Evolutionary conservation across 2,797 vertebrate genomes (phyloP), one percentile per base, ranked within the genome.

Genomic region (Acestrorhynchus altus): DNA sequence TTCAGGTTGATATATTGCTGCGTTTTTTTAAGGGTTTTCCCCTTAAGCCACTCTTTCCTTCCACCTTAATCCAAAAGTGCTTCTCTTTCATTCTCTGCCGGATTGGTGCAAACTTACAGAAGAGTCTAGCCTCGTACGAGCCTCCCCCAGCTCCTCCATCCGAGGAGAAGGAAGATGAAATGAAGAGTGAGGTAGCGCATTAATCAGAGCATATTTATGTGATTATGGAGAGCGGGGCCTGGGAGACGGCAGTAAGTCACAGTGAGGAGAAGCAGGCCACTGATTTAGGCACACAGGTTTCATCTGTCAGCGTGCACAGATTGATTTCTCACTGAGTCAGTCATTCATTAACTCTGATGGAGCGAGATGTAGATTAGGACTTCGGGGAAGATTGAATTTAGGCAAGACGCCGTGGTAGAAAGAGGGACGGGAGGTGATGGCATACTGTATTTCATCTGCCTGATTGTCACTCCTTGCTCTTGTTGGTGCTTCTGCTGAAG

Each of bases 181-280:
- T 77, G 64, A 71, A 66, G 42, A 74, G 64, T 31, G 39, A 74
- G 76, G 65, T 72, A 46, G 67, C 20, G 28, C 75, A 65, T 80
- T 68, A 40, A 65, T 81, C 76, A 74, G 39, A 78, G 66, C 20
- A 66, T 80, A 77, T 81, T 77, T 77, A 78, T 73, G 78, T 78
- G 78, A 77, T 80, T 72, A 74, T 57, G 51, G 40, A 56, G 46
- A 72, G 56, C 46, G 80, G 40, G 49, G 59, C 24, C 64, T 75
- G 24, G 51, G 56, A 75, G 69, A 73, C 66, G 51, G 70, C 57
- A 67, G 47, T 81, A 69, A 69, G 66, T 73, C 61, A 77, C 72
- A 59, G 65, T 61, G 39, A 54, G 52, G 22, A 73, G 65, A 59
- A 57, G 51, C 28, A 26, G 74, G 26, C 74, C 39, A 35, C 12